Evolutionary conservation across 2,113 vertebrate species (phyloP).

Genomic region (Reinhardtius hippoglossoides): DNA sequence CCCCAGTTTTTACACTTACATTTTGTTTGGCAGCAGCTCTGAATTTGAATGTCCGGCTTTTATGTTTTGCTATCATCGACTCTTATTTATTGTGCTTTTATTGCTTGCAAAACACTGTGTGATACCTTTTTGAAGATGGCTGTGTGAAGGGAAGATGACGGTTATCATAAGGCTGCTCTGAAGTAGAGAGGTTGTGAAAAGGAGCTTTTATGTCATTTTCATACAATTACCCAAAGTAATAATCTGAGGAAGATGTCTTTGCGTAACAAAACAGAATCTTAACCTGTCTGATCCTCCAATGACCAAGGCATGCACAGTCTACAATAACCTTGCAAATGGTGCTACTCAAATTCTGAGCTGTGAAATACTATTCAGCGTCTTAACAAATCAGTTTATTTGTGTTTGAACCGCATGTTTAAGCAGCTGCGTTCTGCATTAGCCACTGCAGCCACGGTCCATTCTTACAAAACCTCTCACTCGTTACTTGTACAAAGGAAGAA

Average conservation of each 20-base stretch:
- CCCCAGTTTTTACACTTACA: slow-evolving; percentile 10
- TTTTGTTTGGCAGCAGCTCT: not conserved
- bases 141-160: slow-evolving; percentile 4
- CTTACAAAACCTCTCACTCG: slow-evolving; percentile 13
- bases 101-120: slow-evolving; percentile 18
- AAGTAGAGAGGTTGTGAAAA: slow-evolving; percentile 27
- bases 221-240: slow-evolving; percentile 1
- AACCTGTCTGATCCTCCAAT: not conserved
- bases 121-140: slow-evolving; percentile 8
- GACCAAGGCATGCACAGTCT: not conserved
- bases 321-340: not conserved
- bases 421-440: slow-evolving; percentile 11
- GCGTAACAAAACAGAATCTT: not conserved
- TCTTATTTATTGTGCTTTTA: slow-evolving; percentile 25
- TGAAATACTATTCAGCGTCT: not conserved
- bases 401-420: slow-evolving; percentile 5
- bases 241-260: not conserved
- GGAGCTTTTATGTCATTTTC: slow-evolving; percentile 5
- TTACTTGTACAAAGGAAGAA: slow-evolving; percentile 28
- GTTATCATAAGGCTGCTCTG: slow-evolving; percentile 1
- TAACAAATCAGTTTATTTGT: not conserved
- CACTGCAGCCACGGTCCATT: slow-evolving; percentile 7
- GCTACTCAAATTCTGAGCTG: not conserved
- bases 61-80: slow-evolving; percentile 7
- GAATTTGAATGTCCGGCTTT: slow-evolving; percentile 25